Percentiles rank a stretch among this genome's conserved stretches.
These are phyloP conservation scores for Himalopsyche tibetana DNA, from an alignment of 2,888 invertebrate species.

Conservation along the genomic window DNA sequence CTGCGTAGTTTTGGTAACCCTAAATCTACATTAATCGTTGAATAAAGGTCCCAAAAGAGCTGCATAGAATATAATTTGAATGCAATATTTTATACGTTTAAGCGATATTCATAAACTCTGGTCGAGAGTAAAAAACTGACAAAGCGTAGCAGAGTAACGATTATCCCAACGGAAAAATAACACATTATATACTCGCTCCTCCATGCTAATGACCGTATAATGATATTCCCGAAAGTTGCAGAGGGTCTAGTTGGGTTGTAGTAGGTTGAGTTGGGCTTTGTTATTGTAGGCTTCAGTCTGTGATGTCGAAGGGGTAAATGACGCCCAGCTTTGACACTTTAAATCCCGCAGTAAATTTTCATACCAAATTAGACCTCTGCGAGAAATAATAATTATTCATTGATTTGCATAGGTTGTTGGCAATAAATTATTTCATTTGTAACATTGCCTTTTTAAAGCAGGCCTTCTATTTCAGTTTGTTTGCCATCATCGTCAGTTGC, in stretches of 20 bases:
- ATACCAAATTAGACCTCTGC: slow-evolving; percentile 5
- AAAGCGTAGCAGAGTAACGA: slow-evolving; percentile 13
- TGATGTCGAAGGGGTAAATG: slow-evolving; percentile 20
- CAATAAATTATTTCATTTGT: neutral
- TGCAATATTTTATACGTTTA: neutral
- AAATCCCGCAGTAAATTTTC: slow-evolving; percentile 25
- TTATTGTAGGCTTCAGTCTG: slow-evolving; percentile 22
- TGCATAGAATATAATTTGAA: neutral
- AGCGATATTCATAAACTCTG: neutral
- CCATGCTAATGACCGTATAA: slow-evolving; percentile 57
- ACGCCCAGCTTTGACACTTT: slow-evolving; percentile 30
- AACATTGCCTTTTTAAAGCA: neutral
- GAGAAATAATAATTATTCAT: slow-evolving; percentile 15
- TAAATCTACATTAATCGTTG: too few relatives aligned
- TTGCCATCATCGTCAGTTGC: too few relatives aligned
- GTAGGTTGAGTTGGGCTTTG: slow-evolving; percentile 4
- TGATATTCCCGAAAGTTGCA: slow-evolving; percentile 49
- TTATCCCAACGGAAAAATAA: slow-evolving; percentile 53
- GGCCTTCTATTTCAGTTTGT: too few relatives aligned
- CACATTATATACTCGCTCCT: slow-evolving; percentile 53
- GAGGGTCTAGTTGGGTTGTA: slow-evolving; percentile 3
- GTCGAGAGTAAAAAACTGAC: slow-evolving; percentile 2
- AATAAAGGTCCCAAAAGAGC: too few relatives aligned
- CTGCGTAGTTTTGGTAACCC: too few relatives aligned
- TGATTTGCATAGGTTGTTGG: slow-evolving; percentile 22